phyloP scores from a whole-genome alignment of 2,888 invertebrate genomes.

The Linnaemya vulpina region DNA sequence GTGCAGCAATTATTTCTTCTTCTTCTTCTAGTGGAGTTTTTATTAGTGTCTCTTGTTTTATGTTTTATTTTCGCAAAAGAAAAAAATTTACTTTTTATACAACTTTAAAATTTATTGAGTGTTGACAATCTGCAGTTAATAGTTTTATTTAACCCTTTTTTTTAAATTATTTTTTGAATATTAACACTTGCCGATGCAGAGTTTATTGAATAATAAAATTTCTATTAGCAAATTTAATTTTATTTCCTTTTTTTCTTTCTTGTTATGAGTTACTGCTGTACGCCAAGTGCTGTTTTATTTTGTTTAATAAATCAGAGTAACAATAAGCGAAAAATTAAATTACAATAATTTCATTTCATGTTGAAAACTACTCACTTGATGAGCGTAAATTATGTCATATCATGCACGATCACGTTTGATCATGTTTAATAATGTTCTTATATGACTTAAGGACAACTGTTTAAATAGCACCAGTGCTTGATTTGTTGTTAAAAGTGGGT shows the following conservation, averaged over 20 bases:
- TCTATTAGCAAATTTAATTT: background rate
- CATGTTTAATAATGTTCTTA: too few species aligned
- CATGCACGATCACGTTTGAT: too few species aligned
- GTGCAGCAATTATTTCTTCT: slow-evolving; percentile 59
- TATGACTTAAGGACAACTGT: too few species aligned
- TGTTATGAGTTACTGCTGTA: slow-evolving; percentile 7
- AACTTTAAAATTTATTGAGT: slow-evolving; percentile 65
- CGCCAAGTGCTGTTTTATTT: slow-evolving; percentile 9
- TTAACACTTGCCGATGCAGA: slow-evolving; percentile 39
- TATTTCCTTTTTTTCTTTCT: background rate
- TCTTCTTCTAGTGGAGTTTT: slow-evolving; percentile 31
- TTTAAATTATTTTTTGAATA: slow-evolving; percentile 56
- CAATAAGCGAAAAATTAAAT: background rate
- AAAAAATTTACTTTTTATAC: slow-evolving; percentile 13
- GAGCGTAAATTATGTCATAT: too few species aligned
- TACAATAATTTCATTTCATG: background rate
- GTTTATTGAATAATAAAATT: slow-evolving; percentile 34
- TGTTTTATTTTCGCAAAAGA: slow-evolving; percentile 9
- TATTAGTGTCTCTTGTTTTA: slow-evolving; percentile 47
- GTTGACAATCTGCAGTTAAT: slow-evolving; percentile 67
- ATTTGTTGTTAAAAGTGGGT: too few species aligned
- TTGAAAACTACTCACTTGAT: too few species aligned
- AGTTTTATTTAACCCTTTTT: slow-evolving; percentile 22
- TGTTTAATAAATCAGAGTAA: background rate
- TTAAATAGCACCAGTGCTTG: too few species aligned